Evolutionary conservation across 2,888 invertebrate species (phyloP).

Genomic region (Tiliacea citrago): DNA sequence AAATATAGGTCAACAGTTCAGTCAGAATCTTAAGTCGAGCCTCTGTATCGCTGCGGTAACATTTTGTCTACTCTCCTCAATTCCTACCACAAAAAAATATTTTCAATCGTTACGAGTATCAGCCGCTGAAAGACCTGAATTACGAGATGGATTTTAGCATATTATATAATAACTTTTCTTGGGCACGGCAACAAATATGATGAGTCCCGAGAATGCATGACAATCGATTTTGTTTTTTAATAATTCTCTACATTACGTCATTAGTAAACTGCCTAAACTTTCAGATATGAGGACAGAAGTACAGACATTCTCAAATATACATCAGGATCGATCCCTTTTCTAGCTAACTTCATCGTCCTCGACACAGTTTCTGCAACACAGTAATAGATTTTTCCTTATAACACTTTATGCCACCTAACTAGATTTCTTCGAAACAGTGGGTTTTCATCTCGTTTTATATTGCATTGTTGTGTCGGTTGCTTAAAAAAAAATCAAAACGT

Average conservation of each 20-base stretch:
- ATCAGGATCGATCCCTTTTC: conserved; percentile 71
- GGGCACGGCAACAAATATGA: conserved; percentile 2
- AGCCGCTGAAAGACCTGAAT: conserved; percentile 4
- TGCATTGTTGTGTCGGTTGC: background rate
- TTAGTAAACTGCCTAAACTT: conserved; percentile 16
- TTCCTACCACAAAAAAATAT: too few species aligned
- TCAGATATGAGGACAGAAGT: conserved; percentile 13
- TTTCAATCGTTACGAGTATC: background rate
- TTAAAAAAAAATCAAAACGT: background rate
- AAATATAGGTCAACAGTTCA: conserved; percentile 44
- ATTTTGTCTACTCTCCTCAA: conserved; percentile 4
- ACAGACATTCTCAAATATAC: too few species aligned
- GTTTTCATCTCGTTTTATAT: conserved; percentile 7
- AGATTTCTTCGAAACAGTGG: conserved; percentile 12
- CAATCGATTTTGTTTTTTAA: conserved; percentile 32
- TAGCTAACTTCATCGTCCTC: conserved; percentile 72
- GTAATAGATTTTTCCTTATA: conserved; percentile 49
- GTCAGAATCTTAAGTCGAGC: conserved; percentile 9
- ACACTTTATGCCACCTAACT: conserved; percentile 15
- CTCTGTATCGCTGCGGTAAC: background rate
- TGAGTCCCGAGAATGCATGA: background rate
- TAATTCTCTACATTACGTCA: conserved; percentile 28
- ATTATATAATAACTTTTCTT: conserved; percentile 1
- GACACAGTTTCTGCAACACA: conserved; percentile 71
- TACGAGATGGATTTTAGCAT: background rate